A percentile compares a stretch with the other conserved stretches of the same genome.
Conservation (phyloP, 1,140 invertebrate genomes). For the Rhysida immarginata region DNA sequence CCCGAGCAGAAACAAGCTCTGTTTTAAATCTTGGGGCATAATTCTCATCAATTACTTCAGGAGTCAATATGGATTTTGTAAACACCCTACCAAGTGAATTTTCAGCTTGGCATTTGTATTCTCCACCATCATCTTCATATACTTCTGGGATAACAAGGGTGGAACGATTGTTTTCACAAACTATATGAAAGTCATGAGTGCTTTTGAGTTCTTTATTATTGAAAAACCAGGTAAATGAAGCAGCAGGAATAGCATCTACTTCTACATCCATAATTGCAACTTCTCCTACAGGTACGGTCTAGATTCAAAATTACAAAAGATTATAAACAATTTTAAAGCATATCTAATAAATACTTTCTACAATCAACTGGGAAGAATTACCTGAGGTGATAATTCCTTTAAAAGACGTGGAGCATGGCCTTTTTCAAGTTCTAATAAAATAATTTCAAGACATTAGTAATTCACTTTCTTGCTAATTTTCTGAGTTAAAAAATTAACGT, state of each 20-base stretch:
- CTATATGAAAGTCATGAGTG: slow-evolving; percentile 47
- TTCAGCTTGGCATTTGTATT: slow-evolving; percentile 74
- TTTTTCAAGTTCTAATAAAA: too few species aligned
- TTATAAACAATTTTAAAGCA: too few species aligned
- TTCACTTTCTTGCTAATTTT: too few species aligned
- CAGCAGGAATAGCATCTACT: slow-evolving; percentile 57
- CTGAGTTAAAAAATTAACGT: too few species aligned
- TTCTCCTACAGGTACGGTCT: slow-evolving; percentile 46
- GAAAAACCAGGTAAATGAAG: slow-evolving; percentile 74
- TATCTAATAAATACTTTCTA: too few species aligned
- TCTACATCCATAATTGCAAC: slow-evolving; percentile 58
- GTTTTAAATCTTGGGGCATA: slow-evolving; percentile 57
- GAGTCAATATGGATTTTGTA: slow-evolving; percentile 55
- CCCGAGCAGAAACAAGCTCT: slow-evolving; percentile 49
- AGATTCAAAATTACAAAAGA: not conserved
- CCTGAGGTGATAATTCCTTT: too few species aligned
- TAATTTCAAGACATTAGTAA: too few species aligned
- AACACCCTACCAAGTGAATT: slow-evolving; percentile 73
- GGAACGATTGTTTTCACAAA: slow-evolving; percentile 59
- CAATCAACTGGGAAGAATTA: too few species aligned
- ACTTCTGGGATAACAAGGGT: slow-evolving; percentile 62
- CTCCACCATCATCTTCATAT: slow-evolving; percentile 49
- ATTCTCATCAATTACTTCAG: slow-evolving; percentile 39
- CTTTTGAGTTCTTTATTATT: slow-evolving; percentile 40
- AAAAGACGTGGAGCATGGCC: too few species aligned